Conservation (phyloP, 2,797 vertebrate species). For the Diceros bicornis region DNA sequence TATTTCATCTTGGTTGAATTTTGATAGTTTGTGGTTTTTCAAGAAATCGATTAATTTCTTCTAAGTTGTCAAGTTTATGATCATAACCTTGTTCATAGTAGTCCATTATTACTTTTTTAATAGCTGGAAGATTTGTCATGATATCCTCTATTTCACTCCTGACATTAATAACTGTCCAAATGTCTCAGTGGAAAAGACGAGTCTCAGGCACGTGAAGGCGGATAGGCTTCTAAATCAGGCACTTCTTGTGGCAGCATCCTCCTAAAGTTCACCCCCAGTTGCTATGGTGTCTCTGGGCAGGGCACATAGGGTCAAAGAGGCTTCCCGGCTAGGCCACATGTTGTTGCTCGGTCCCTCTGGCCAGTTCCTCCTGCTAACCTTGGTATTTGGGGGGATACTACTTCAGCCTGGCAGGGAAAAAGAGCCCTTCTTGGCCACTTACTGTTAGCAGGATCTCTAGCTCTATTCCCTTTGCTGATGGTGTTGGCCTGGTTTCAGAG, state of each 20-base stretch:
- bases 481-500: neutral
- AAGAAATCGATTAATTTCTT: slow-evolving; percentile 1
- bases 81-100: neutral
- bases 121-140: neutral
- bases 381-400: neutral
- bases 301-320: neutral
- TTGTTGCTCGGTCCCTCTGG: neutral
- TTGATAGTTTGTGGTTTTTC: neutral
- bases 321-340: neutral
- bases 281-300: neutral
- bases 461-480: neutral
- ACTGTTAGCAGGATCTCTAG: neutral
- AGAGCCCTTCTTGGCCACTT: neutral
- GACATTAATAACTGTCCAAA: neutral
- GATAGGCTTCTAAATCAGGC: neutral
- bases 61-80: neutral
- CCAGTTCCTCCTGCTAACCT: neutral
- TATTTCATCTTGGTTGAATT: slow-evolving; percentile 12
- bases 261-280: neutral
- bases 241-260: neutral
- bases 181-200: neutral
- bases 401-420: neutral
- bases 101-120: neutral
- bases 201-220: neutral
- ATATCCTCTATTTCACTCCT: neutral